Percentiles rank a stretch among this genome's conserved stretches.
These are phyloP conservation scores for Hydrochoerus hydrochaeris DNA, from an alignment of 2,113 vertebrate species.

Conservation along the genomic window DNA sequence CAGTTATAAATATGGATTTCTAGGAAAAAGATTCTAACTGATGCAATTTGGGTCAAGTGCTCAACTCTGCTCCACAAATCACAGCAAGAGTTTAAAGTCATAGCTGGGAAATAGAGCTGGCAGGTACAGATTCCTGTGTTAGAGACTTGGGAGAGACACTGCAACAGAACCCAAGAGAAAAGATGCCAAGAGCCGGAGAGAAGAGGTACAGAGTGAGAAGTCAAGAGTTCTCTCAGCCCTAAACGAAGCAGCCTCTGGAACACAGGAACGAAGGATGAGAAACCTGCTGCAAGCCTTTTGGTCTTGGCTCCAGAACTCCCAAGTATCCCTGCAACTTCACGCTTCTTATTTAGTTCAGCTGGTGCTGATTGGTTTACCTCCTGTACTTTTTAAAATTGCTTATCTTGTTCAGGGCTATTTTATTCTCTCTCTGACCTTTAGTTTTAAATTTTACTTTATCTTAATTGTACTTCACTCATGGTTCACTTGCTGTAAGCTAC, in stretches of 20 bases:
- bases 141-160: neutral
- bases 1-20: neutral
- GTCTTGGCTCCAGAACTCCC: neutral
- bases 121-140: neutral
- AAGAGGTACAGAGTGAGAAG: neutral
- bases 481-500: neutral
- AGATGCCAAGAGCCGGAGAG: neutral
- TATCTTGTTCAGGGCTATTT: constrained; percentile 47
- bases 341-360: constrained; percentile 29
- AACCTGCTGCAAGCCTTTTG: neutral
- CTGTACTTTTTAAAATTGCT: neutral
- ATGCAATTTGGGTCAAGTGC: neutral
- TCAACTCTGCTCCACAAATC: neutral
- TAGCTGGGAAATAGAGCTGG: neutral
- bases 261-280: neutral
- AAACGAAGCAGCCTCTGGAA: neutral
- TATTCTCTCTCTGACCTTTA: constrained; percentile 54
- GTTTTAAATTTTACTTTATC: constrained; percentile 58
- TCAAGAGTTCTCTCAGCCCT: neutral
- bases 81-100: neutral
- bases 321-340: neutral
- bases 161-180: neutral
- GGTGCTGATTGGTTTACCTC: constrained; percentile 1
- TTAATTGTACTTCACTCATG: constrained; percentile 11
- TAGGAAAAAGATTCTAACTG: neutral